Evolutionary conservation across 2,797 vertebrate species (phyloP), one percentile per base, ranked within the genome.

Genomic region (Gallinago nigripennis): DNA sequence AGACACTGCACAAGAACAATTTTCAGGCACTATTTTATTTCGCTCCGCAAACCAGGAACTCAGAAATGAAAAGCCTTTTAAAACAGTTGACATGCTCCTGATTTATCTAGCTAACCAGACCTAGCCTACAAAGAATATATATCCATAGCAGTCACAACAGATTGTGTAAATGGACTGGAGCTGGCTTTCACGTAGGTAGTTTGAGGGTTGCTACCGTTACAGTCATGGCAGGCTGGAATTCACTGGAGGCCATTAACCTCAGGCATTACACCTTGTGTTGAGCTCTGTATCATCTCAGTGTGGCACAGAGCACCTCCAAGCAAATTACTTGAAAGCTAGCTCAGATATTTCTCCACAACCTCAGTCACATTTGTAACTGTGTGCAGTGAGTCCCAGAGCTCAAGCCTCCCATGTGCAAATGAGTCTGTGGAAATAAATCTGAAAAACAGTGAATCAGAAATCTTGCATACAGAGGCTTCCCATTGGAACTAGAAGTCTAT

Each of bases 1-100:
- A 83, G 91, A 84, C 70, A 80, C 33, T 64, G 79, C 64, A 86
- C 57, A 93, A 80, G 81, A 92, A 70, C 51, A 82, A 88, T 92
- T 82, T 92, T 73, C 8, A 16, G 83, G 45, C 48, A 24, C 50
- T 77, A 25, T 88, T 96, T 90, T 71, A 58, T 84, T 91, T 86
- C 9, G 16, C 41, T 86, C 53, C 75, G 70, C 53, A 83, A 89
- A 65, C 45, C 84, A 54, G 71, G 65, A 94, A 45, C 39, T 84
- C 61, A 82, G 86, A 65, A 79, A 79, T 79, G 66, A 80, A 92
- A 92, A 93, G 61, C n/a, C 43, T 8, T 64, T 93, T 86, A 48
- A 92, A 73, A 84, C 58, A 86, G 64, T 31, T 94, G 81, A 68
- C 53, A 61, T 48, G 37, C 7, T 90, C 56, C 66, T 92, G 87